Conservation (phyloP, 2,797 vertebrate species). For the Meriones psammophilus region DNA sequence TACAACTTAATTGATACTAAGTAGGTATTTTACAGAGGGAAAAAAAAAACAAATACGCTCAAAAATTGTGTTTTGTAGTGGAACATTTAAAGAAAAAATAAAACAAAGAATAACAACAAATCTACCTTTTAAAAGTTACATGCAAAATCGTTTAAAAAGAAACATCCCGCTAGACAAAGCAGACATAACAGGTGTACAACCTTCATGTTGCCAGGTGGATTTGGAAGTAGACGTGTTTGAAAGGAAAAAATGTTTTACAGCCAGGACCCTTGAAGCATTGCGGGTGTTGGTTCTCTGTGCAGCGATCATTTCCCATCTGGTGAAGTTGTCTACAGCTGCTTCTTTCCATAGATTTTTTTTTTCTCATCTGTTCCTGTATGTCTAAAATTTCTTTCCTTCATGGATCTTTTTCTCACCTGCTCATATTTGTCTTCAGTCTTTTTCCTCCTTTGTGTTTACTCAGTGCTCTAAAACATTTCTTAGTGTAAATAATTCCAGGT, state of each 20-base stretch:
- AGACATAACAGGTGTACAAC: background rate
- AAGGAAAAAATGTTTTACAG: background rate
- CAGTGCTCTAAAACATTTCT: constrained; percentile 44
- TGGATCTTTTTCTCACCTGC: background rate
- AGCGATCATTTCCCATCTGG: background rate
- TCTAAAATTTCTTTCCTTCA: background rate
- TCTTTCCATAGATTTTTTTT: background rate
- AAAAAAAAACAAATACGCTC: background rate
- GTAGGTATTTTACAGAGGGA: background rate
- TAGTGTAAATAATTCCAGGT: constrained; percentile 35
- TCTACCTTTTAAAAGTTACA: background rate
- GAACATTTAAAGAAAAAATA: background rate
- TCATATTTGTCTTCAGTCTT: background rate
- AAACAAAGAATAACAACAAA: background rate
- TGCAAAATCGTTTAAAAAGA: background rate
- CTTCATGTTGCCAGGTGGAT: constrained; percentile 1
- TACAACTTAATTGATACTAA: background rate
- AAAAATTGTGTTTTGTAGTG: background rate
- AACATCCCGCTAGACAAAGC: background rate
- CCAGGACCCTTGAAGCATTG: background rate
- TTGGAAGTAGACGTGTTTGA: constrained; percentile 31
- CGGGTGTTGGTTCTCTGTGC: constrained; percentile 46
- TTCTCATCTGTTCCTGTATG: background rate
- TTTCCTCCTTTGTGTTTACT: background rate
- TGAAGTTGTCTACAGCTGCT: background rate